phyloP scores from a whole-genome alignment of 1,140 invertebrate species.

The Thaumetopoea pityocampa region DNA sequence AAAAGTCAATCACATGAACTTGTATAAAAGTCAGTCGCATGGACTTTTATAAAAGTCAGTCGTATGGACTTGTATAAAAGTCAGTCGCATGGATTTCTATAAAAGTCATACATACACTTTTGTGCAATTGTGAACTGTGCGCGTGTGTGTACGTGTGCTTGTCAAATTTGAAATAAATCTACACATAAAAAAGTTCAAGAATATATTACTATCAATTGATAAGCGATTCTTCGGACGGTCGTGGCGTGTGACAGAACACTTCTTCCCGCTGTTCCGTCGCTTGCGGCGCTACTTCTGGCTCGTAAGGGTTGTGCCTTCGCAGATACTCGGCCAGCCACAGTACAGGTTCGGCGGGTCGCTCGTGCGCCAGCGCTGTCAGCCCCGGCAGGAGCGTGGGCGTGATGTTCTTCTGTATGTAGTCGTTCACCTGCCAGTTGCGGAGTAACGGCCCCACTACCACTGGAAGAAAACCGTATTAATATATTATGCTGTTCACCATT shows the following conservation, averaged over 20 bases:
- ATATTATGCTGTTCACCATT: background rate
- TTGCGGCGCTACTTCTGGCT: slow-evolving; percentile 68
- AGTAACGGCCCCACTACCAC: slow-evolving; percentile 79
- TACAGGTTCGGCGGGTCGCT: slow-evolving; percentile 84
- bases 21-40: no score
- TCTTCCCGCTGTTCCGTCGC: slow-evolving; percentile 33
- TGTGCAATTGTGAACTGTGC: no score
- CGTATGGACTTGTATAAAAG: no score
- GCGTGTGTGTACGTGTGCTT: no score
- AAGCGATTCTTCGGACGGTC: slow-evolving; percentile 32
- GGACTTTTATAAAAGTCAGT: no score
- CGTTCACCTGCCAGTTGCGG: slow-evolving; percentile 74
- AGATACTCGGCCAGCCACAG: slow-evolving; percentile 88
- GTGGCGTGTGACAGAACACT: slow-evolving; percentile 41
- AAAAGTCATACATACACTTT: no score
- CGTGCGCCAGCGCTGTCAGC: slow-evolving; percentile 81
- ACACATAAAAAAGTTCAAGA: background rate
- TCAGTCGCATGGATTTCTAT: no score
- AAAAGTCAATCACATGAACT: no score
- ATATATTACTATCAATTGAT: slow-evolving; percentile 10
- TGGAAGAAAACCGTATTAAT: slow-evolving; percentile 41
- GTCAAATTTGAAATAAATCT: no score
- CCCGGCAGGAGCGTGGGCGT: slow-evolving; percentile 81
- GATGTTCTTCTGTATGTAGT: slow-evolving; percentile 82
- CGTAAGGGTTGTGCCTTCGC: slow-evolving; percentile 85